phyloP scores from a whole-genome alignment of 2,888 invertebrate species.

The Crossocerus cetratus region DNA sequence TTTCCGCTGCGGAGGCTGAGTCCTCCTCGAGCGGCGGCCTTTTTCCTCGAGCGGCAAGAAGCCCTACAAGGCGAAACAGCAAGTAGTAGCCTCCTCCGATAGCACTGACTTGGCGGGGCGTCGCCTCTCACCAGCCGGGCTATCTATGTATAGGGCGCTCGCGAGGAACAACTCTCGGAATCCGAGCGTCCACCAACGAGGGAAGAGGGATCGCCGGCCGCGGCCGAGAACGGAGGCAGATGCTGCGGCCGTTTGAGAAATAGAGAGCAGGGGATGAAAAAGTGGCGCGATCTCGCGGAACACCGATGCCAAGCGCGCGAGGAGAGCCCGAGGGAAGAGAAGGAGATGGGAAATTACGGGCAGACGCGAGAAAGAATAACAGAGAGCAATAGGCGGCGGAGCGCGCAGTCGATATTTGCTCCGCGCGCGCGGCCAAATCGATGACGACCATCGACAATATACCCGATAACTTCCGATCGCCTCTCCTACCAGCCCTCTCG shows the following conservation, averaged over 20 bases:
- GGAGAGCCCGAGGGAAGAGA: slow-evolving; percentile 7
- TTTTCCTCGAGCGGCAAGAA: background rate
- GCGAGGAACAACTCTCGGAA: background rate
- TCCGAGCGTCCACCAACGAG: background rate
- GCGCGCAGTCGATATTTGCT: slow-evolving; percentile 55
- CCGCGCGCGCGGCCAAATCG: slow-evolving; percentile 44
- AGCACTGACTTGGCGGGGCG: slow-evolving; percentile 57
- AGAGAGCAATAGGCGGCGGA: slow-evolving; percentile 36
- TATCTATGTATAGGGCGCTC: slow-evolving; percentile 33
- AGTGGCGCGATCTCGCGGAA: background rate
- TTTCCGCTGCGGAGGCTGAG: background rate
- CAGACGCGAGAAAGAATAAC: slow-evolving; percentile 49
- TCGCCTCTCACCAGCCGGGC: slow-evolving; percentile 50
- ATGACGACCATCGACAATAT: slow-evolving; percentile 50
- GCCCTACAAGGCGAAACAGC: slow-evolving; percentile 1
- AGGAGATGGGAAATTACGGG: too few relatives aligned
- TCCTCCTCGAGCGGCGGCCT: background rate
- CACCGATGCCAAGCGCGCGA: background rate
- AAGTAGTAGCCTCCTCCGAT: slow-evolving; percentile 43
- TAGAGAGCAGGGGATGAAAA: background rate
- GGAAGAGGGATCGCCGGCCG: background rate
- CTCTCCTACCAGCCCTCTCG: slow-evolving; percentile 18
- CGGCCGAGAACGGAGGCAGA: background rate
- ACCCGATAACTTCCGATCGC: slow-evolving; percentile 18
- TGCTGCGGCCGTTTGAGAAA: background rate